Conservation (phyloP, 2,888 invertebrate species). For the Girardia tigrina region DNA sequence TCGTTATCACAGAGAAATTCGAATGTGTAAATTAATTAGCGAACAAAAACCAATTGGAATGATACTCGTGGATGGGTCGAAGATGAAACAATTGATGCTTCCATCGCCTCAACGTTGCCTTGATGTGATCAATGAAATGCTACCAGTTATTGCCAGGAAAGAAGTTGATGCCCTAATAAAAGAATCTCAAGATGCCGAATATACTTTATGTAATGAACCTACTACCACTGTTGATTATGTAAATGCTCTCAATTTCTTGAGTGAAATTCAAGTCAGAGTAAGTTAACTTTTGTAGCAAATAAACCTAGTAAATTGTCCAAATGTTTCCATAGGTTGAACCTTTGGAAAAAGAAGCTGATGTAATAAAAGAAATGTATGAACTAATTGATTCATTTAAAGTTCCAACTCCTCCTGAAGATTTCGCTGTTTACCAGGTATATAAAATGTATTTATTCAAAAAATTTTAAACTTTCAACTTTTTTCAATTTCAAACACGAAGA, state of each 20-base stretch:
- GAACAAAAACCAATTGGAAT: constrained; percentile 62
- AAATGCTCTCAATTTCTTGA: constrained; percentile 60
- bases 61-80: constrained; percentile 59
- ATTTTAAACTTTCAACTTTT: too few species aligned
- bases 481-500: too few species aligned
- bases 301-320: background rate
- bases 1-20: constrained; percentile 60
- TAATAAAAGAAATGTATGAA: constrained; percentile 68
- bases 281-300: constrained; percentile 34
- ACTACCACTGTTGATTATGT: constrained; percentile 62
- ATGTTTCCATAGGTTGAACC: constrained; percentile 55
- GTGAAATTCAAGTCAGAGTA: constrained; percentile 56
- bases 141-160: constrained; percentile 41
- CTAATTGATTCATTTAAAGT: constrained; percentile 68
- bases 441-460: background rate
- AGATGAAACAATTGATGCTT: constrained; percentile 61
- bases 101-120: constrained; percentile 63
- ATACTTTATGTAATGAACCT: constrained; percentile 59
- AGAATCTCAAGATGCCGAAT: constrained; percentile 58
- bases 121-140: constrained; percentile 55
- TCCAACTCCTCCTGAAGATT: constrained; percentile 61
- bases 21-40: constrained; percentile 58
- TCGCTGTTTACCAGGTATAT: constrained; percentile 48
- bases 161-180: constrained; percentile 52
- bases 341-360: constrained; percentile 63